Evolutionary conservation across 2,113 vertebrate species (phyloP), one percentile per base, ranked within the genome.

Genomic region (Odobenus rosmarus): DNA sequence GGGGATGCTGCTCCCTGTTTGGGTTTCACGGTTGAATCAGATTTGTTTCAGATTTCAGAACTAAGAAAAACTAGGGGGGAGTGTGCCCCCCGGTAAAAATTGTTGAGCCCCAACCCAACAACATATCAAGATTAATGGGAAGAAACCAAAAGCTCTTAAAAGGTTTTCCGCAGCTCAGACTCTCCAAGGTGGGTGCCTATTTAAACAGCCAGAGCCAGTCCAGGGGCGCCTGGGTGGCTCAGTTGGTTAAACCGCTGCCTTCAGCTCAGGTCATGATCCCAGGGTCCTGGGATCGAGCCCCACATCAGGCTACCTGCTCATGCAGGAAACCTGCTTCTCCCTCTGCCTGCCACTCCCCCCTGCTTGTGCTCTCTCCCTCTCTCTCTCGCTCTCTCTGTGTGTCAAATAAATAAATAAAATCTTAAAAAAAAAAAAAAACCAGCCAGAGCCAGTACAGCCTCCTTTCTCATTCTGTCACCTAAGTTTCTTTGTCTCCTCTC

Each of bases 41-140:
- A 96, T 79, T 82, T 89, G 26, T 88, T 76, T 62, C 9, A 39
- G 24, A 79, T 72, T 95, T 92, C 90, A 88, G 33, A 31, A 77
- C 26, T 53, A 89, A 74, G 62, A 51, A 83, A 91, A 95, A 83
- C 53, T 64, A 93, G 33, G 16, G 46, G 67, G 12, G 28, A 31
- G 10, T 90, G 11, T 49, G 51, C 19, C 26, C 23, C 14, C 18
- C 18, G 53, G 15, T 59, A 74, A 93, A 62, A 36, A 31, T 51
- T 90, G 67, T 61, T 89, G 77, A 91, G 14, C 11, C 46, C 46
- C 46, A 46, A 33, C 19, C 0, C 87, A 69, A 64, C 33, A 59
- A 90, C 46, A 8, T 87, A 15, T 93, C 76, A 90, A 88, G 79
- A 81, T 84, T 53, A 84, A 85, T 36, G 31, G 7, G 31, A 91